A percentile compares a stretch with the other conserved stretches of the same genome.
phyloP scores from a whole-genome alignment of 1,140 invertebrate genomes.

The Oedothorax gibbosus region DNA sequence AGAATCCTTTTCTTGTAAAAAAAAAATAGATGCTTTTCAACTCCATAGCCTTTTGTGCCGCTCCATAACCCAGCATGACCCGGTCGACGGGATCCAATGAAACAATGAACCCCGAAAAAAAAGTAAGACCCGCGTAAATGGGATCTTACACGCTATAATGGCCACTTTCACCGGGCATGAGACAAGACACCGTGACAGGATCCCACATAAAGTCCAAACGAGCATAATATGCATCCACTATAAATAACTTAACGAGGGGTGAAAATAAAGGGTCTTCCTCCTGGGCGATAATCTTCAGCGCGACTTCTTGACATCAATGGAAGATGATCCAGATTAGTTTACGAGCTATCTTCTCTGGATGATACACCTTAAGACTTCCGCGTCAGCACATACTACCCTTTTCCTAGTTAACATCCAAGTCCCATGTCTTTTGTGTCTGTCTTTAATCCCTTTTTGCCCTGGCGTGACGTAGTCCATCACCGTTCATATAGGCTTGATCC shows the following conservation, averaged over 20 bases:
- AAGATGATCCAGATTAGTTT: slow-evolving; percentile 58
- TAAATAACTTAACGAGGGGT: slow-evolving; percentile 39
- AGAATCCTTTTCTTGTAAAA: too few relatives aligned
- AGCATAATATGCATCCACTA: slow-evolving; percentile 25
- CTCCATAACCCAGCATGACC: slow-evolving; percentile 34
- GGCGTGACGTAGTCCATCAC: slow-evolving; percentile 49
- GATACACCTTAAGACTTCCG: slow-evolving; percentile 41
- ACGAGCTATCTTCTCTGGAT: slow-evolving; percentile 45
- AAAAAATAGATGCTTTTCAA: too few relatives aligned
- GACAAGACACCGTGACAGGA: slow-evolving; percentile 35
- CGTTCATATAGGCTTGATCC: background rate
- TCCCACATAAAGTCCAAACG: slow-evolving; percentile 54
- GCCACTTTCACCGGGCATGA: slow-evolving; percentile 29
- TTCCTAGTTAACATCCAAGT: slow-evolving; percentile 11
- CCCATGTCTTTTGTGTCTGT: background rate
- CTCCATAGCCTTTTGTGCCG: too few relatives aligned
- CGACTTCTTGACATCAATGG: slow-evolving; percentile 18
- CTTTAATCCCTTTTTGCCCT: too few relatives aligned
- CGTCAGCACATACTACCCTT: slow-evolving; percentile 18
- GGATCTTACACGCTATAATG: slow-evolving; percentile 18
- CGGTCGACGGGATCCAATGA: background rate
- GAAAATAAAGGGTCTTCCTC: background rate
- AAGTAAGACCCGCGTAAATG: background rate
- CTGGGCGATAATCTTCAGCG: slow-evolving; percentile 31
- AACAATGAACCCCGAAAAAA: background rate